These are phyloP conservation scores for Limnephilus marmoratus DNA, from an alignment of 2,888 invertebrate species.

Conservation along the genomic window DNA sequence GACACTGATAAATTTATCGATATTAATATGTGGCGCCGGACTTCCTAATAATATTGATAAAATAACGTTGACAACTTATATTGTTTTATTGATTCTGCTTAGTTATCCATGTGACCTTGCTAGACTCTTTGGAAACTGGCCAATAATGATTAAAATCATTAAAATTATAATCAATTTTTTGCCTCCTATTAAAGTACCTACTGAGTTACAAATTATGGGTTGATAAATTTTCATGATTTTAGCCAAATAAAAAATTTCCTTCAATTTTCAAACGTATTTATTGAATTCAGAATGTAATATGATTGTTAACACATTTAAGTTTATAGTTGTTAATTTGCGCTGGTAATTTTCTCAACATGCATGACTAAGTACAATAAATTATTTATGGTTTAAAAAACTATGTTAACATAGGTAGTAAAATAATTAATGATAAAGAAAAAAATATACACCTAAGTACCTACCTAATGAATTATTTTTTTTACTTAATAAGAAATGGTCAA, in stretches of 20 bases:
- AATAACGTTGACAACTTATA: too few species aligned
- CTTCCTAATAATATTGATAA: too few species aligned
- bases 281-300: background rate
- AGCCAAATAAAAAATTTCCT: background rate
- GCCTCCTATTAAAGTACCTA: too few species aligned
- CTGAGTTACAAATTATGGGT: too few species aligned
- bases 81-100: too few species aligned
- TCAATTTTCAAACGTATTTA: background rate
- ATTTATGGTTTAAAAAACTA: background rate
- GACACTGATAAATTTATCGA: too few species aligned
- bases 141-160: too few species aligned
- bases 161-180: too few species aligned
- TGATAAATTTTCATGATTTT: background rate
- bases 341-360: background rate
- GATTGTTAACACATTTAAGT: background rate
- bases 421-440: background rate
- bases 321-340: background rate
- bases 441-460: background rate
- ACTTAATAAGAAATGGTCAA: background rate
- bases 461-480: background rate
- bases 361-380: background rate
- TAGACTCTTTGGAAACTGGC: too few species aligned
- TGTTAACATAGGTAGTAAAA: background rate
- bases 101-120: too few species aligned
- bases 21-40: too few species aligned